These are phyloP conservation scores for Emys orbicularis DNA, from an alignment of 2,797 vertebrate species.

Conservation along the genomic window DNA sequence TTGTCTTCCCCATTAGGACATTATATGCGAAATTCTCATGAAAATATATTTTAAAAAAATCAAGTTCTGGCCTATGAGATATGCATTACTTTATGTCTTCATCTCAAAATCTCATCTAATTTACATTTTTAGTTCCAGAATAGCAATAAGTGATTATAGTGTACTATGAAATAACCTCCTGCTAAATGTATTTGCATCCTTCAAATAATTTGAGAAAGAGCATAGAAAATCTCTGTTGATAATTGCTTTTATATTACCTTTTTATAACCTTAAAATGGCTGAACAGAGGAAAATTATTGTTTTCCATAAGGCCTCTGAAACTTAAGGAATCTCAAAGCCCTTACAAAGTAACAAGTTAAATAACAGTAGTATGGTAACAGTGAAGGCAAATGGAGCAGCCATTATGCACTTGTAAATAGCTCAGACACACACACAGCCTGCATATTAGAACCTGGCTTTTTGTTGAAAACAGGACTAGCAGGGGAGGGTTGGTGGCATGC, in stretches of 20 bases:
- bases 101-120: not conserved
- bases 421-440: not conserved
- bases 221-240: accelerated
- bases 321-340: not conserved
- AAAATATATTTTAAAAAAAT: not conserved
- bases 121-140: not conserved
- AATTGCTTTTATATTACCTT: constrained; percentile 11
- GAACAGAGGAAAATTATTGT: not conserved
- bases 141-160: accelerated
- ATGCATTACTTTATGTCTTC: not conserved
- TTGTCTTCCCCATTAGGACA: not conserved
- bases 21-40: not conserved
- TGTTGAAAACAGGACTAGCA: not conserved
- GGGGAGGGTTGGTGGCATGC: accelerated
- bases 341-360: not conserved
- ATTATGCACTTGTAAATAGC: not conserved
- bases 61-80: not conserved
- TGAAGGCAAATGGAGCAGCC: accelerated
- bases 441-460: not conserved
- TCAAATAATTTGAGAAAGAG: not conserved
- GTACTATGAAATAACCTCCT: not conserved
- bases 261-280: not conserved
- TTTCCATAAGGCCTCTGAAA: not conserved
- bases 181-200: not conserved
- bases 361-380: not conserved